A percentile compares a stretch with the other conserved stretches of the same genome.
These are phyloP conservation scores for Mus pahari DNA, from an alignment of 2,113 vertebrate species.

Conservation along the genomic window DNA sequence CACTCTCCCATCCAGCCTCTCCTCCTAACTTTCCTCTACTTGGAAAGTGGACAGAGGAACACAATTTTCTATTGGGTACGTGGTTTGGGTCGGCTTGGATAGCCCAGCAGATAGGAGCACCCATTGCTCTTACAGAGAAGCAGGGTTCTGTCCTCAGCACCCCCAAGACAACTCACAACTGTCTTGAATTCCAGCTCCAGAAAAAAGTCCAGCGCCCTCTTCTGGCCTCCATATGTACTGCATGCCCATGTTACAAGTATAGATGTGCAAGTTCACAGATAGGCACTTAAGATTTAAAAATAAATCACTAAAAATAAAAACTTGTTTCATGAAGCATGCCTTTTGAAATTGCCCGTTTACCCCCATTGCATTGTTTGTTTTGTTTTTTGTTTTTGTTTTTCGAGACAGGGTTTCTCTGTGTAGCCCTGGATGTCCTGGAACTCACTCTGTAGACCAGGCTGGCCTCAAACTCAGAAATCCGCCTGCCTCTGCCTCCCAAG, in stretches of 20 bases:
- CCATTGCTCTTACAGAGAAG: not conserved
- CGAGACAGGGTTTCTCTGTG: too few relatives aligned
- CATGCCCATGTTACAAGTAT: not conserved
- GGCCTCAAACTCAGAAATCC: too few relatives aligned
- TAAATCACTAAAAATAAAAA: not conserved
- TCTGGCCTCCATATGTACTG: not conserved
- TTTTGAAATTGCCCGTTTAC: not conserved
- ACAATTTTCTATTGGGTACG: not conserved
- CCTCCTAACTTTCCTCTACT: not conserved
- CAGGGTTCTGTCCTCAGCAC: not conserved
- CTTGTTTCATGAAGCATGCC: not conserved
- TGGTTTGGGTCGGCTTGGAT: not conserved
- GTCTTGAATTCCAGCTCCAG: not conserved
- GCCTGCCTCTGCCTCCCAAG: too few relatives aligned
- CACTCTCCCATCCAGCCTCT: not conserved
- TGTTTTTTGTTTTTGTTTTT: too few relatives aligned
- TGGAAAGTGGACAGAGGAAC: not conserved
- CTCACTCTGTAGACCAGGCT: too few relatives aligned
- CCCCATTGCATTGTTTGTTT: not conserved
- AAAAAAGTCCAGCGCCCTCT: not conserved
- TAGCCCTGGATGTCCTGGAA: too few relatives aligned
- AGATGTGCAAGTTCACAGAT: not conserved
- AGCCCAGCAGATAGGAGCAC: too few relatives aligned
- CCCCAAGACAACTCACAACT: not conserved
- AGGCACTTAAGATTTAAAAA: not conserved